These are phyloP conservation scores for Prietella phreatophila DNA, from an alignment of 2,113 vertebrate species.

Conservation along the genomic window DNA sequence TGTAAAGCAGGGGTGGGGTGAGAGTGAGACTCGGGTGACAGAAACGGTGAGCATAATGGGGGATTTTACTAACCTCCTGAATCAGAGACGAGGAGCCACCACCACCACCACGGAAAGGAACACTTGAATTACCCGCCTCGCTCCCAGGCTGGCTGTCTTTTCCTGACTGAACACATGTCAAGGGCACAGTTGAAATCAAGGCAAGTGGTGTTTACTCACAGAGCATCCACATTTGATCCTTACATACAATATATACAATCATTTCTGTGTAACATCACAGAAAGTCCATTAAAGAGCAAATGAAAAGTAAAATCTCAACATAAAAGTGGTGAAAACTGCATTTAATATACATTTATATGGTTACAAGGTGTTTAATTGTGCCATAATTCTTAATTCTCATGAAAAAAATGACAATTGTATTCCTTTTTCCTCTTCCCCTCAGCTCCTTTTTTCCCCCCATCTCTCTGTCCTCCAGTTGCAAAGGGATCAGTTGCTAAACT, in stretches of 20 bases:
- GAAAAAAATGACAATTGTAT: not conserved
- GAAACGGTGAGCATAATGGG: slow-evolving; percentile 26
- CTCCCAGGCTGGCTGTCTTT: slow-evolving; percentile 50
- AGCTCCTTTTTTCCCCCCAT: not conserved
- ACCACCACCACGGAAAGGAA: slow-evolving; percentile 48
- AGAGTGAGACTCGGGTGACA: slow-evolving; percentile 43
- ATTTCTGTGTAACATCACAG: not conserved
- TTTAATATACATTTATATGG: not conserved
- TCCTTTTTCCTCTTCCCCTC: not conserved
- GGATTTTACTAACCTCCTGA: slow-evolving; percentile 61
- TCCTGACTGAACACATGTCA: slow-evolving; percentile 61
- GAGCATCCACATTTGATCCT: slow-evolving; percentile 33
- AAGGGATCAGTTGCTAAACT: slow-evolving; percentile 22
- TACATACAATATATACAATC: not conserved
- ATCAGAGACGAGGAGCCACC: slow-evolving; percentile 60
- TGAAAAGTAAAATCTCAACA: not conserved
- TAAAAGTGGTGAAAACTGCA: not conserved
- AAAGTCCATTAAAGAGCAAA: not conserved
- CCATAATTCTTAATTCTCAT: not conserved
- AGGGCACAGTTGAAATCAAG: slow-evolving; percentile 56
- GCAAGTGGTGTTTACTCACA: slow-evolving; percentile 33
- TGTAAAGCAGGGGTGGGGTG: slow-evolving; percentile 38
- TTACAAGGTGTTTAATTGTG: not conserved
- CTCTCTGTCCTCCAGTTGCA: not conserved
- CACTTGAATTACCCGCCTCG: slow-evolving; percentile 57